Evolutionary conservation across 1,140 invertebrate genomes (phyloP), one percentile per base, ranked within the genome.

Genomic region (Heliothis subflexa): DNA sequence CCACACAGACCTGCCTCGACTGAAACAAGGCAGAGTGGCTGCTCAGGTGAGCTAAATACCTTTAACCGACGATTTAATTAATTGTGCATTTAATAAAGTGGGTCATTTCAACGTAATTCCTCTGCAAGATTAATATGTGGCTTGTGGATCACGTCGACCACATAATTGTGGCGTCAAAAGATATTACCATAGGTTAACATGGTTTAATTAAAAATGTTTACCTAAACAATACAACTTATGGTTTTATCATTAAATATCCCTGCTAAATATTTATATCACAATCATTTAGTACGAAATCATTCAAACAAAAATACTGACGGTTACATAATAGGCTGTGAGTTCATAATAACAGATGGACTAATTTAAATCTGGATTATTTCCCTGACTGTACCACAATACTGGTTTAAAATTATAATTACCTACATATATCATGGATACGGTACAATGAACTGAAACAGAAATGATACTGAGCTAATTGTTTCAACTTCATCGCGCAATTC

Each of bases 1-100:
- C 86, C 97, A 98, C 86, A 98, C 98, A 2, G 98, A 98, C 92
- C 95, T 98, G 52, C 96, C 96, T 59, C 95, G 97, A 89, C 94
- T 99, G 78, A 96, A 96, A 88, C 95, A 97, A 87, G 98, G 98
- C 50, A 96, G 96, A 89, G 96, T 98, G 55, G 97, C 98, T 66
- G 98, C 97, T 50, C 98, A 99, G 96, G 98, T 99, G 79, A 89
- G 76, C 70, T 25, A 13, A 33, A 77, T 78, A 70, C 47, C 33
- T 77, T 28, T 25, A 76, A 68, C 74, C 74, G 12, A 68, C 50
- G 25, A 66, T 68, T 77, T 77, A 54, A 77, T 77, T 77, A 77
- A 77, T 77, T 50, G 74, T 55, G 49, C 50, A 66, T 77, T 68
- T 77, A 77, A 68, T 77, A 68, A 68, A 77, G 49, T 77, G 28